Base-by-base conservation (phyloP, 2,113 vertebrate genomes). In the Leiothrix lutea region DNA sequence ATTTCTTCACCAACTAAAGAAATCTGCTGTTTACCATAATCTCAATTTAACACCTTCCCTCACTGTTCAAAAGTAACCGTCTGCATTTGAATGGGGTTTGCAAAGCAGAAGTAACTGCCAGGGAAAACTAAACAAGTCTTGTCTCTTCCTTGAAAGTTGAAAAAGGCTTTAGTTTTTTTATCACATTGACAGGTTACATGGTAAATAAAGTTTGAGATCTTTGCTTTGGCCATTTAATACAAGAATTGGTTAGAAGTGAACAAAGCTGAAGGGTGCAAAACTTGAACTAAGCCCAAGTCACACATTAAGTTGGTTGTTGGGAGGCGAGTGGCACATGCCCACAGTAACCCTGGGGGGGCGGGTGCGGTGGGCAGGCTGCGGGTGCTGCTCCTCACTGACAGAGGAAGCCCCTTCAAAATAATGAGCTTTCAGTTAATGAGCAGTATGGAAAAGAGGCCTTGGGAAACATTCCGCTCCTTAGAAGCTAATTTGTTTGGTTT, bases 21-120 rank as follows among this genome's bases (percentile, higher is more conserved):
- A 90, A 95, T 96, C 87, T 94, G 89, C 97, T 97, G 92, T 97
- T 98, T 97, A 75, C 88, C 81, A 88, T 97, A 95, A 97, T 98
- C 97, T 97, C 95, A 95, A 97, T 96, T 97, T 97, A 96, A 94
- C 95, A 96, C 93, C 84, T 90, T 91, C 89, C 92, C 91, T 86
- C 90, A 65, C 73, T 89, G 70, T 94, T 97, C 97, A 97, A 87
- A 92, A 94, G 95, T 96, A 88, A 81, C 85, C 91, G 96, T 94
- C 96, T 74, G 93, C 87, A 80, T 93, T 60, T 88, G 90, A 90
- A 85, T 84, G 80, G 86, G 81, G 71, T 87, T 93, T 81, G 45
- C 77, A 90, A 88, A 97, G 90, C 53, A 88, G 94, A 94, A 97
- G 78, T 79, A 90, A 91, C 91, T 89, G 70, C 53, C 57, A 78